A percentile compares a stretch with the other conserved stretches of the same genome.
Conservation (phyloP, 1,140 invertebrate species). For the Drosophila tristis region DNA sequence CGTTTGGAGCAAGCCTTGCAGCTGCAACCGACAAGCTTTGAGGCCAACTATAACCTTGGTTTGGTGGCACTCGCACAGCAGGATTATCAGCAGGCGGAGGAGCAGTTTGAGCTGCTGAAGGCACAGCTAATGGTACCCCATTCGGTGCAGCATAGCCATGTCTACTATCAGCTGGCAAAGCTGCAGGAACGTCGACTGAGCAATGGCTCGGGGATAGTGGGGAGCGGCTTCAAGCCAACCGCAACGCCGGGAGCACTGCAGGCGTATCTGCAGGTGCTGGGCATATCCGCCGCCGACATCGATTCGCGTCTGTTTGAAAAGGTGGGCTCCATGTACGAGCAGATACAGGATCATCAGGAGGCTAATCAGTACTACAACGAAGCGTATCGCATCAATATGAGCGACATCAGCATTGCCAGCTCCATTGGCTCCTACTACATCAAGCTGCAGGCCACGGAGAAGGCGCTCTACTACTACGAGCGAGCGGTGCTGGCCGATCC, state of each 20-base stretch:
- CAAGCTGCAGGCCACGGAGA: conserved; percentile 94
- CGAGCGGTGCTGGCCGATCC: conserved; percentile 95
- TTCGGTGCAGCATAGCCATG: conserved; percentile 88
- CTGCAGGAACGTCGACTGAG: conserved; percentile 88
- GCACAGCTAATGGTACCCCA: conserved; percentile 82
- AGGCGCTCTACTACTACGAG: conserved; percentile 95
- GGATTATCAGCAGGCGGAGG: conserved; percentile 86
- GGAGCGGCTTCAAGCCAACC: conserved; percentile 73
- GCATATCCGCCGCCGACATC: conserved; percentile 89
- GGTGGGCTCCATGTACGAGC: conserved; percentile 93
- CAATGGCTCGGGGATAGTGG: conserved; percentile 73
- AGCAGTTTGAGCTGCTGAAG: conserved; percentile 90
- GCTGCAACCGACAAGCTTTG: conserved; percentile 93
- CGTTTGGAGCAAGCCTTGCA: conserved; percentile 92
- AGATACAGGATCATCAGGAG: conserved; percentile 94
- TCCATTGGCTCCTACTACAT: conserved; percentile 97
- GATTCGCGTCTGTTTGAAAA: conserved; percentile 93
- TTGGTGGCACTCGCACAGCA: conserved; percentile 90
- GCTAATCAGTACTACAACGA: conserved; percentile 97
- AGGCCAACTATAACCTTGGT: conserved; percentile 96
- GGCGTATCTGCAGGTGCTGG: conserved; percentile 92
- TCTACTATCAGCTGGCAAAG: conserved; percentile 94
- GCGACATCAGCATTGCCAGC: conserved; percentile 94
- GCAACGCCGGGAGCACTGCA: conserved; percentile 92
- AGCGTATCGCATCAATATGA: conserved; percentile 95